These are phyloP conservation scores for Xenopus laevis DNA, from an alignment of 2,113 vertebrate species.

Conservation along the genomic window DNA sequence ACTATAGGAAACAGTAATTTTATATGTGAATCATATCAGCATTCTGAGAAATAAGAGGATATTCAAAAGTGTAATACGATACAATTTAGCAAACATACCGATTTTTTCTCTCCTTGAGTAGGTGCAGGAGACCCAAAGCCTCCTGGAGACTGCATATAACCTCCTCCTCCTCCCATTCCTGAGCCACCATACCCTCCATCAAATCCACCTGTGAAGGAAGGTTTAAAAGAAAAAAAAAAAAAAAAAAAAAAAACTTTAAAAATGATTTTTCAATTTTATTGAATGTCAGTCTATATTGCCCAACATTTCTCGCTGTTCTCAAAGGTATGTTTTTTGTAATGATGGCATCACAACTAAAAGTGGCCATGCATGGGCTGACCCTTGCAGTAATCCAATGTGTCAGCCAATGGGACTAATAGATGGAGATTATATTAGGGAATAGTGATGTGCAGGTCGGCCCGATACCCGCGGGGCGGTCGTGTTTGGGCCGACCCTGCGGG, in stretches of 20 bases:
- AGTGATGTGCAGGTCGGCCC: no score
- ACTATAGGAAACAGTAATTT: no score
- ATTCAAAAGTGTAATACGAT: no score
- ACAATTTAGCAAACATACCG: constrained; percentile 52
- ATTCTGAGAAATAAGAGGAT: no score
- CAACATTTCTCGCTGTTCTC: no score
- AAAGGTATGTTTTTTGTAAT: no score
- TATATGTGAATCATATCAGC: no score
- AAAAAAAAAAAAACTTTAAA: no score
- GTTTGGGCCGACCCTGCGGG: no score
- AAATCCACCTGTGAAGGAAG: constrained; percentile 50
- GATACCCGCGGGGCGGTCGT: no score
- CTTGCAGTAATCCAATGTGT: not conserved
- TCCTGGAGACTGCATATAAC: constrained; percentile 85
- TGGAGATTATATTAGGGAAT: not conserved
- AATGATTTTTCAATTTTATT: no score
- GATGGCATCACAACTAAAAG: no score
- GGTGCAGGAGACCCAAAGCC: constrained; percentile 81
- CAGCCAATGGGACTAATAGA: not conserved
- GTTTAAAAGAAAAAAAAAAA: not conserved
- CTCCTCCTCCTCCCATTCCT: constrained; percentile 56
- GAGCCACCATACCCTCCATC: constrained; percentile 48
- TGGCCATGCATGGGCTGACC: not conserved
- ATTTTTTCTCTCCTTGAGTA: constrained; percentile 79
- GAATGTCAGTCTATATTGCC: not conserved